Evolutionary conservation across 2,888 invertebrate species (phyloP), one percentile per base, ranked within the genome.

Genomic region (Mamestra brassicae): DNA sequence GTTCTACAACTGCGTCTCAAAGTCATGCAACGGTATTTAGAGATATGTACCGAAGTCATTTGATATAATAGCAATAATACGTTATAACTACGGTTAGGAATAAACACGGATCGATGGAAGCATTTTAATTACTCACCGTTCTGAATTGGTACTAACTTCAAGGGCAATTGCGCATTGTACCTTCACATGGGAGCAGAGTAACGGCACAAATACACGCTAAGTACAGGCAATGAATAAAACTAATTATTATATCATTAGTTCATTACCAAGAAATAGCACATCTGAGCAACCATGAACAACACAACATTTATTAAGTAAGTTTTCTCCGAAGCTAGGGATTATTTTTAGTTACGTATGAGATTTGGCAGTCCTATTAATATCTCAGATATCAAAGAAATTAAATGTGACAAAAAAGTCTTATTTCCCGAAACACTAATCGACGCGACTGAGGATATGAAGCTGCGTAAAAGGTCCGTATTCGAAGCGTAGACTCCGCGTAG

Each of bases 131-230:
- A 85, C 78, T 76, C 81, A 82, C 82, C 84, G 84, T 85, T 82
- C 81, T 85, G 72, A 78, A 80, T 83, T 78, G 80, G 85, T 86
- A 81, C 84, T 84, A 81, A 86, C 81, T 87, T 87, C 89, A 90
- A 90, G 89, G 90, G 72, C 84, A 83, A 84, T 83, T 81, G 81
- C 81, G 75, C 78, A 82, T 81, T 87, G 80, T 85, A 72, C 76
- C 57, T 76, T 79, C 75, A 81, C 78, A 81, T 83, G 76, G 83
- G 75, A 76, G 54, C 72, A 76, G 38, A 73, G 55, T 78, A 83
- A 84, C 78, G 76, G 52, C 64, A 73, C 47, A 52, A 80, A 75
- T 74, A 83, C 79, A 87, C 78, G 84, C 65, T 38, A 71, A 68
- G 52, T 55, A n/a, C 34, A 47, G 67, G 36, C 36, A 67, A 76